Evolutionary conservation across 2,113 vertebrate species (phyloP), one percentile per base, ranked within the genome.

Genomic region (Gymnogyps californianus): DNA sequence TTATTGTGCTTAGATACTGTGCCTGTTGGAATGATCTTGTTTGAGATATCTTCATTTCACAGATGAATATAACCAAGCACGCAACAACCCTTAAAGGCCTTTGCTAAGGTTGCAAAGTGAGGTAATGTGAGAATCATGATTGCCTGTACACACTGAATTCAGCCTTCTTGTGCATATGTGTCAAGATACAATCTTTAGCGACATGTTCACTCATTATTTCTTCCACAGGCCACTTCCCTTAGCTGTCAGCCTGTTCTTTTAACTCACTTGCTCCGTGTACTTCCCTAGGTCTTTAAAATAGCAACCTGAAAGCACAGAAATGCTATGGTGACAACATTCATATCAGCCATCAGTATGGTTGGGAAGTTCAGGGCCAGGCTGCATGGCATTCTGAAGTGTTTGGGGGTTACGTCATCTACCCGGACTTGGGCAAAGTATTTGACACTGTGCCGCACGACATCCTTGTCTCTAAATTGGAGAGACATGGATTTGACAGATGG

Each of bases 21-120:
- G 54, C 78, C 55, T 96, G 86, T 87, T 83, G 0, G 66, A 78
- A 70, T 16, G 71, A 95, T 96, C 96, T 90, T 80, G 78, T 88
- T 77, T 86, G 92, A 95, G 93, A 96, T 94, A 76, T 77, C 95
- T 96, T 96, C 75, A 94, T 96, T 93, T 90, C 78, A 76, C 87
- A 91, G 84, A 79, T 76, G 74, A 87, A 87, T 94, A 90, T 83
- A 93, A 61, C 70, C 57, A 61, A 85, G 70, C 78, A 26, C 0
- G 1, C 47, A 90, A 61, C 81, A 76, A 28, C 54, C 40, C 54
- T 83, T 89, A 80, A 89, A 80, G 58, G 66, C 62, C 83, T 79
- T 70, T 80, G 40, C 78, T 93, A 83, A 87, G 59, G 82, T 55
- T 91, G 78, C 81, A 74, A 70, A 87, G 87, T 49, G 81, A 89